Percentiles rank a stretch among this genome's conserved stretches.
Evolutionary conservation across 2,888 invertebrate genomes (phyloP).

Genomic region (Scaptomyza parva): DNA sequence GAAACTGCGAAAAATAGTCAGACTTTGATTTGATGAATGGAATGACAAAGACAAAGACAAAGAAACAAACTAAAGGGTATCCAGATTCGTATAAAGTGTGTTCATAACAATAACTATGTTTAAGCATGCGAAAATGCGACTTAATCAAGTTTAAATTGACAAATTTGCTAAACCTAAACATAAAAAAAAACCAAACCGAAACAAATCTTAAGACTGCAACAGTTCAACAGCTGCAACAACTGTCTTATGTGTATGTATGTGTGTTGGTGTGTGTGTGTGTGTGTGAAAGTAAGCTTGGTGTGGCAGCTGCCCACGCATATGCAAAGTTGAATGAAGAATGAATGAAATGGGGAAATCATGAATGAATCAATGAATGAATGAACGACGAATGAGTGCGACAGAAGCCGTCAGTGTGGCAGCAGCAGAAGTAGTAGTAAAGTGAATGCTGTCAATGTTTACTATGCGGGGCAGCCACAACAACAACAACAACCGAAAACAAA

Average conservation of each 20-base stretch:
- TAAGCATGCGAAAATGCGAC: slow-evolving; percentile 20
- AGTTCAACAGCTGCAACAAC: slow-evolving; percentile 8
- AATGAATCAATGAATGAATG: slow-evolving; percentile 47
- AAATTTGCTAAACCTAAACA: slow-evolving; percentile 50
- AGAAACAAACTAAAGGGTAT: slow-evolving; percentile 21
- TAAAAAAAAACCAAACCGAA: not conserved
- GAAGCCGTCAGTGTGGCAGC: slow-evolving; percentile 26
- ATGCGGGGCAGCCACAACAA: slow-evolving; percentile 30
- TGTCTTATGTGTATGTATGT: slow-evolving; percentile 16
- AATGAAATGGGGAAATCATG: slow-evolving; percentile 28
- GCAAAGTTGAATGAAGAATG: slow-evolving; percentile 47
- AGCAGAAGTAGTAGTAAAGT: slow-evolving; percentile 39
- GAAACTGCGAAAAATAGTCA: slow-evolving; percentile 44
- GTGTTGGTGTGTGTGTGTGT: slow-evolving; percentile 15
- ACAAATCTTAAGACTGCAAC: slow-evolving; percentile 9
- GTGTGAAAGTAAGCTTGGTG: slow-evolving; percentile 25
- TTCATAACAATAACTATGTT: slow-evolving; percentile 38
- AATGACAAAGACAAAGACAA: slow-evolving; percentile 21
- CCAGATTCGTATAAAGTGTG: slow-evolving; percentile 14
- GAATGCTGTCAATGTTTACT: slow-evolving; percentile 51
- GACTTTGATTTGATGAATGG: slow-evolving; percentile 60
- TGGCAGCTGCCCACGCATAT: slow-evolving; percentile 27
- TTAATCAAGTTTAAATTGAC: slow-evolving; percentile 63
- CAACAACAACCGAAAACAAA: slow-evolving; percentile 2
- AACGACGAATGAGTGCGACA: too few relatives aligned